phyloP scores from a whole-genome alignment of 2,113 vertebrate species.

The Tinamus guttatus region DNA sequence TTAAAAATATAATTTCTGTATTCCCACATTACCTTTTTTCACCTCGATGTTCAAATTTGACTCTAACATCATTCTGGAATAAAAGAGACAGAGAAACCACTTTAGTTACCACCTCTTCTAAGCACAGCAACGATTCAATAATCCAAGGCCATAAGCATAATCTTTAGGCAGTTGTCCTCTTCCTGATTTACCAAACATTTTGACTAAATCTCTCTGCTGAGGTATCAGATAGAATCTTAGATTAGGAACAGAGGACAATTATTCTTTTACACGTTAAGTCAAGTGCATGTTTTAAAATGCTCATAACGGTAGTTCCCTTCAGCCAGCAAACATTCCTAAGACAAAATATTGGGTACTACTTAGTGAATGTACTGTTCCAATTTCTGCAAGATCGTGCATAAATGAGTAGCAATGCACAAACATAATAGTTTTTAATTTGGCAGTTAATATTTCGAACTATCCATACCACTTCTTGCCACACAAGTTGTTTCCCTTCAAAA shows the following conservation, averaged over 20 bases:
- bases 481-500: background rate
- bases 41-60: constrained; percentile 98
- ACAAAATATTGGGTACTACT: background rate
- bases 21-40: constrained; percentile 90
- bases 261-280: background rate
- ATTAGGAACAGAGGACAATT: background rate
- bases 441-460: too few relatives aligned
- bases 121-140: background rate
- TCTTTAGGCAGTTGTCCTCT: background rate
- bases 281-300: background rate
- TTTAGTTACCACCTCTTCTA: background rate
- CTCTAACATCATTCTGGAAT: constrained; percentile 93
- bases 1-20: background rate
- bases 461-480: too few relatives aligned
- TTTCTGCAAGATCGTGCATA: background rate
- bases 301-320: background rate
- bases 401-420: background rate
- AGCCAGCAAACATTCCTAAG: background rate
- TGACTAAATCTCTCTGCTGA: background rate
- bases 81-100: constrained; percentile 1
- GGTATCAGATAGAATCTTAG: background rate
- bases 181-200: background rate
- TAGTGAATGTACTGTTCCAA: background rate
- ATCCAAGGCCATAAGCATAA: background rate
- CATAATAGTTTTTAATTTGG: too few relatives aligned